A percentile compares a stretch with the other conserved stretches of the same genome.
Evolutionary conservation across 1,140 invertebrate species (phyloP).

Genomic region (Lepidostoma basale): DNA sequence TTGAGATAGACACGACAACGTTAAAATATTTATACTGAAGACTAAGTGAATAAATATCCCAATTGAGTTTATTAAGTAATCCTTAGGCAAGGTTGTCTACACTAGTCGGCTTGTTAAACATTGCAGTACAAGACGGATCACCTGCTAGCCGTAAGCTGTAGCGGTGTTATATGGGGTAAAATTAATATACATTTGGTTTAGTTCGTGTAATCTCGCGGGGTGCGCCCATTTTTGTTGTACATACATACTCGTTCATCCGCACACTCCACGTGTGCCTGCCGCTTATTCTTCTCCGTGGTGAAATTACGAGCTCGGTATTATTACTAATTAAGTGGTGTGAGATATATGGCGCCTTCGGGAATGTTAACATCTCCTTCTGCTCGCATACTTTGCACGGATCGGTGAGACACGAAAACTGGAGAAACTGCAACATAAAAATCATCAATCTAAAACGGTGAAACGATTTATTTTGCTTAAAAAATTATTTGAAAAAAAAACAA

Average conservation of each 20-base stretch:
- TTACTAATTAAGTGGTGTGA: constrained; percentile 45
- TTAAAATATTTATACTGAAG: no score
- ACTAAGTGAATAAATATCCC: no score
- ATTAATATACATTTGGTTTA: constrained; percentile 44
- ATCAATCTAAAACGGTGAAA: no score
- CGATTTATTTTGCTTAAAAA: no score
- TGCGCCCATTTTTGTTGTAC: constrained; percentile 35
- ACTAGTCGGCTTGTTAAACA: constrained; percentile 20
- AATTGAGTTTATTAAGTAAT: no score
- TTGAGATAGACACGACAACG: no score
- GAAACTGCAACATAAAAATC: neutral
- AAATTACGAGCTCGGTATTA: constrained; percentile 43
- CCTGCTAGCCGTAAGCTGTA: neutral
- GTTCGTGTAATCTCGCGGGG: constrained; percentile 19
- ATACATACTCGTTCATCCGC: no score
- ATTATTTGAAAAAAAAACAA: no score
- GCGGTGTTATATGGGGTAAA: constrained; percentile 28
- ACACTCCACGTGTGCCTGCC: constrained; percentile 17
- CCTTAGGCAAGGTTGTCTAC: no score
- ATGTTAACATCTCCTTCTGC: constrained; percentile 2
- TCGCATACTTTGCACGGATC: constrained; percentile 15
- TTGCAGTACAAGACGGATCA: constrained; percentile 12
- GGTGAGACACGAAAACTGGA: neutral
- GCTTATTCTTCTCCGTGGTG: constrained; percentile 37
- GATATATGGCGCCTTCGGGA: constrained; percentile 38